These are phyloP conservation scores for Colinus virginianus DNA, from an alignment of 2,113 vertebrate species.

Conservation along the genomic window DNA sequence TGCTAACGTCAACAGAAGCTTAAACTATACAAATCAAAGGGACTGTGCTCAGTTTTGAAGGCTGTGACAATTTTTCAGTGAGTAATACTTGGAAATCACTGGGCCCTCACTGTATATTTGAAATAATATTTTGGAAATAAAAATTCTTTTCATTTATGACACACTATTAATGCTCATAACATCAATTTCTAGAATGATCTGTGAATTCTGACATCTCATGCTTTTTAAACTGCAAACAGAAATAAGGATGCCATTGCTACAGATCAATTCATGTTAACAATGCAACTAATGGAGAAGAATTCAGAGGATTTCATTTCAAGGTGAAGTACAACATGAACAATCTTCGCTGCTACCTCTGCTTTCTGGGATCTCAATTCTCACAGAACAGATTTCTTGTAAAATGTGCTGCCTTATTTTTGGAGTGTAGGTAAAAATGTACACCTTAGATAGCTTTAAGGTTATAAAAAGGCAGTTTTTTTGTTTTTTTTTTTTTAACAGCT, in stretches of 20 bases:
- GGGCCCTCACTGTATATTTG: background rate
- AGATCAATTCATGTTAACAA: background rate
- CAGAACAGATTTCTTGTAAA: background rate
- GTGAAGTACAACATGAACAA: background rate
- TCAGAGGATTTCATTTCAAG: background rate
- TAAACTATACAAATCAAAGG: background rate
- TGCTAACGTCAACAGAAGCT: conserved; percentile 18
- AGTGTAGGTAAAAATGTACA: background rate
- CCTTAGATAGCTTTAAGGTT: background rate
- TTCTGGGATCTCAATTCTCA: background rate
- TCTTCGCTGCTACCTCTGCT: background rate
- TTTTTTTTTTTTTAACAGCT: background rate
- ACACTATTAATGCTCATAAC: background rate
- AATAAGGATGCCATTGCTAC: background rate
- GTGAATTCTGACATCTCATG: background rate
- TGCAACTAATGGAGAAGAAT: background rate
- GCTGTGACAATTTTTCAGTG: conserved; percentile 7
- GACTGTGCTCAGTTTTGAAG: conserved; percentile 12
- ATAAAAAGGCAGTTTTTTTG: background rate
- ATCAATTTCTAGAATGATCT: background rate
- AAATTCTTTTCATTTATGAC: background rate
- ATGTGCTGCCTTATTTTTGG: background rate
- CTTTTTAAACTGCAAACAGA: background rate
- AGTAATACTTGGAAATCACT: background rate
- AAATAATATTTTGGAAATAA: background rate